phyloP scores from a whole-genome alignment of 2,797 vertebrate species.

The Balearica regulorum region DNA sequence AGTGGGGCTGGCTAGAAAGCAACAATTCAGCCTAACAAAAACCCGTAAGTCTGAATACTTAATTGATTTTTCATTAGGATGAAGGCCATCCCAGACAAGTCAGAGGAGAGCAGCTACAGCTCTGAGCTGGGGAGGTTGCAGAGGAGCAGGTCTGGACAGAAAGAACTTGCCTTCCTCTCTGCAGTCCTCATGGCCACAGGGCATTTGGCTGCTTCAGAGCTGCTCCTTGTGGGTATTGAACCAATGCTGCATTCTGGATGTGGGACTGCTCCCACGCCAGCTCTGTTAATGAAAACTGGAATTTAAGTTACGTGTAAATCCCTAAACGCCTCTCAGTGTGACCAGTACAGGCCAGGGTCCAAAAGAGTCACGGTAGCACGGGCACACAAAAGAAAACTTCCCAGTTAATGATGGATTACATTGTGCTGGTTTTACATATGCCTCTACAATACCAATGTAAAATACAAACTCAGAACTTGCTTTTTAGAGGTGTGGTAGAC shows the following conservation, averaged over 20 bases:
- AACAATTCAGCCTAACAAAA: not conserved
- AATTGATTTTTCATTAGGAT: not conserved
- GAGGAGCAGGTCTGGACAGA: not conserved
- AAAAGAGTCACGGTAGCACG: not conserved
- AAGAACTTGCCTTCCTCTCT: not conserved
- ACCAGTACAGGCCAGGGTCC: not conserved
- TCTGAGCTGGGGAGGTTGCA: not conserved
- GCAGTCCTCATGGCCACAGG: not conserved
- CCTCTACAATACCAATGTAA: not conserved
- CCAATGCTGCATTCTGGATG: not conserved
- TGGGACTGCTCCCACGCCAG: accelerated
- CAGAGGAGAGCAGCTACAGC: not conserved
- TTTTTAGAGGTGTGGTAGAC: not conserved
- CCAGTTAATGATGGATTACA: not conserved
- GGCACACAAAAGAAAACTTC: not conserved
- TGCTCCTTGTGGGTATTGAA: not conserved
- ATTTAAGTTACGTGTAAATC: not conserved
- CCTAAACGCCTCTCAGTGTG: not conserved
- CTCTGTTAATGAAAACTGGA: not conserved
- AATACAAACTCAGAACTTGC: not conserved
- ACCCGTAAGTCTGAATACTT: not conserved
- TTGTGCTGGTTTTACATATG: not conserved
- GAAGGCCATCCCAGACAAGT: not conserved
- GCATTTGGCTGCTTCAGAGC: not conserved
- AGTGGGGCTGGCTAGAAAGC: not conserved